Conservation (phyloP, 2,888 invertebrate species). For the Lissocephala sabroskyi region DNA sequence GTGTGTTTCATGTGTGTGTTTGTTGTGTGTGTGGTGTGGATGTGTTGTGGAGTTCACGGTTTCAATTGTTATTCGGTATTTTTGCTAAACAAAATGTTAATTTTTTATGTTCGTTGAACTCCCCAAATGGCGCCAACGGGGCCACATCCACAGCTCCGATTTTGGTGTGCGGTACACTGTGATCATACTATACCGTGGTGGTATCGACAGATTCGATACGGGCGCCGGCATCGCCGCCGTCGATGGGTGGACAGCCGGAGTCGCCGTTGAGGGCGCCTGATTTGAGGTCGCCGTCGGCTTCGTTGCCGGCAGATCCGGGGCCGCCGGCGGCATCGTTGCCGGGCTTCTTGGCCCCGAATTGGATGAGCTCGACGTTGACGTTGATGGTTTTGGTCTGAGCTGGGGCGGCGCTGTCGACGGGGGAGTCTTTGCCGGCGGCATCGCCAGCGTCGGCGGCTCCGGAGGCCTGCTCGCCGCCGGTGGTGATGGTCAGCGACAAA, state of each 20-base stretch:
- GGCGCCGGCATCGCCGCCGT: conserved; percentile 47
- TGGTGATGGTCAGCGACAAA: conserved; percentile 64
- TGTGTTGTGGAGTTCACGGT: conserved; percentile 27
- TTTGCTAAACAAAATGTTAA: conserved; percentile 62
- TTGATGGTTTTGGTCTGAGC: conserved; percentile 59
- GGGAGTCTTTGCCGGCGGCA: conserved; percentile 13
- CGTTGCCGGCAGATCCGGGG: conserved; percentile 10
- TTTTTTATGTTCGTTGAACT: conserved; percentile 68
- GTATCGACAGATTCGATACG: conserved; percentile 71
- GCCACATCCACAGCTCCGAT: too few species aligned
- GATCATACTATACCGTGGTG: conserved; percentile 72
- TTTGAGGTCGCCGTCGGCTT: conserved; percentile 31
- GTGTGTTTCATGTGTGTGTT: conserved; percentile 23
- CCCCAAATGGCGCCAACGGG: conserved; percentile 64
- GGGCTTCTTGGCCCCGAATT: conserved; percentile 55
- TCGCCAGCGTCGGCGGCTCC: conserved; percentile 17
- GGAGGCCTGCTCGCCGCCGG: conserved; percentile 36
- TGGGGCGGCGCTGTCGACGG: conserved; percentile 11
- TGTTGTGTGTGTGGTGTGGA: conserved; percentile 18
- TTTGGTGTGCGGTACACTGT: too few species aligned
- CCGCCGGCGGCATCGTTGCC: conserved; percentile 19
- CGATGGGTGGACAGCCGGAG: conserved; percentile 28
- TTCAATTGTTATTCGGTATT: conserved; percentile 41
- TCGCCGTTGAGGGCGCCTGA: conserved; percentile 26
- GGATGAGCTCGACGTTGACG: conserved; percentile 67